A percentile compares a stretch with the other conserved stretches of the same genome.
Conservation (phyloP, 2,113 vertebrate genomes). For the Ailurus styani region DNA sequence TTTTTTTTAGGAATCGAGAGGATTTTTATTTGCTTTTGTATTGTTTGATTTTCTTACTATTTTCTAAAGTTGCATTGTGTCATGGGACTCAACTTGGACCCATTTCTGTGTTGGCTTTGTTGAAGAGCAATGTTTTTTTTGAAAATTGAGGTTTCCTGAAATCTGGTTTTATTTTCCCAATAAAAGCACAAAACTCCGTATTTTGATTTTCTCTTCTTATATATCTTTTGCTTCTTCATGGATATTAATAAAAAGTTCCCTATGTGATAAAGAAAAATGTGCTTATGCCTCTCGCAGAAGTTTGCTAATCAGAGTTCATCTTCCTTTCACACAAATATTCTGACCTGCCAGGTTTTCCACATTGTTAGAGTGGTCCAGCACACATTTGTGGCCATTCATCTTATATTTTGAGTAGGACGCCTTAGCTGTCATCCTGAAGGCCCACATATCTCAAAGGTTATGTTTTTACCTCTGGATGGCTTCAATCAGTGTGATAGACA, state of each 20-base stretch:
- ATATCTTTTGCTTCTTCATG: neutral
- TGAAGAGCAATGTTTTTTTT: slow-evolving; percentile 20
- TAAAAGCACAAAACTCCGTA: slow-evolving; percentile 62
- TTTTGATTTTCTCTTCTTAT: slow-evolving; percentile 70
- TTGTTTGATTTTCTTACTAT: slow-evolving; percentile 37
- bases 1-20: neutral
- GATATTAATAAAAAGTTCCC: neutral
- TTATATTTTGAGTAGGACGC: neutral
- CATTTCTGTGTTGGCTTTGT: slow-evolving; percentile 40
- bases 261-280: neutral
- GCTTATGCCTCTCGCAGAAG: neutral
- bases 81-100: slow-evolving; percentile 15
- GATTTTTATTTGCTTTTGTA: slow-evolving; percentile 43
- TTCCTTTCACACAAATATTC: slow-evolving; percentile 32
- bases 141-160: slow-evolving; percentile 75
- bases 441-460: neutral
- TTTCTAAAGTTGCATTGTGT: slow-evolving; percentile 40
- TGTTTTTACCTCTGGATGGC: slow-evolving; percentile 47
- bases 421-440: neutral
- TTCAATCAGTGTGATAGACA: slow-evolving; percentile 68
- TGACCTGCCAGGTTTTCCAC: neutral
- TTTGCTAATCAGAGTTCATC: neutral
- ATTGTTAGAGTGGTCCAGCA: neutral
- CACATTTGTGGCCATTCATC: neutral
- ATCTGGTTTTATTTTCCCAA: slow-evolving; percentile 75